phyloP scores from a whole-genome alignment of 2,113 vertebrate species.

The Lamprologus sp. region DNA sequence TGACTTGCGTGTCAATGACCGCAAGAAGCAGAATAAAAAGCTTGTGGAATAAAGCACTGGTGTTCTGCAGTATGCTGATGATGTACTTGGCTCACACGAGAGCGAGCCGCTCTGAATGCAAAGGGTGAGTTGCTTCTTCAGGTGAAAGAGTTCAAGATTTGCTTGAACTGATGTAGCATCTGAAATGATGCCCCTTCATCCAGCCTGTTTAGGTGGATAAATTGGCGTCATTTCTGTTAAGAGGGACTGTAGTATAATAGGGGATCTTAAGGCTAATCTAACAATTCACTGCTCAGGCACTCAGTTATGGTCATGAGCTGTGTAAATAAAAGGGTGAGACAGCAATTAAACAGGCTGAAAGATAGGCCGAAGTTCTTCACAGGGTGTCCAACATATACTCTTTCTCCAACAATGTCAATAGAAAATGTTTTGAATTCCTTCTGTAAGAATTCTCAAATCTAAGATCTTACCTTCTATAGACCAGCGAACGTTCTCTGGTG shows the following conservation, averaged over 20 bases:
- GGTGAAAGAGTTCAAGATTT: background rate
- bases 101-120: background rate
- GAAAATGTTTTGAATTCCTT: background rate
- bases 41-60: background rate
- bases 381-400: background rate
- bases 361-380: background rate
- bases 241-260: background rate
- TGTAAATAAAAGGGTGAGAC: background rate
- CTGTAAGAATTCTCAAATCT: background rate
- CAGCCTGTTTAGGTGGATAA: background rate
- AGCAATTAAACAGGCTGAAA: background rate
- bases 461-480: background rate
- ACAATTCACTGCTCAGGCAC: background rate
- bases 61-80: background rate
- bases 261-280: background rate
- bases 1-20: background rate
- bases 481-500: accelerated
- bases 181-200: background rate
- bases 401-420: background rate
- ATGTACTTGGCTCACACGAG: background rate
- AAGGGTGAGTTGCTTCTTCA: background rate
- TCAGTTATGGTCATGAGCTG: background rate
- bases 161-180: background rate
- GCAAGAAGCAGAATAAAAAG: background rate
- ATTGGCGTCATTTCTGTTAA: background rate